A percentile compares a stretch with the other conserved stretches of the same genome.
These are phyloP conservation scores for Dendrocopos noguchii DNA, from an alignment of 2,113 vertebrate species.

Conservation along the genomic window DNA sequence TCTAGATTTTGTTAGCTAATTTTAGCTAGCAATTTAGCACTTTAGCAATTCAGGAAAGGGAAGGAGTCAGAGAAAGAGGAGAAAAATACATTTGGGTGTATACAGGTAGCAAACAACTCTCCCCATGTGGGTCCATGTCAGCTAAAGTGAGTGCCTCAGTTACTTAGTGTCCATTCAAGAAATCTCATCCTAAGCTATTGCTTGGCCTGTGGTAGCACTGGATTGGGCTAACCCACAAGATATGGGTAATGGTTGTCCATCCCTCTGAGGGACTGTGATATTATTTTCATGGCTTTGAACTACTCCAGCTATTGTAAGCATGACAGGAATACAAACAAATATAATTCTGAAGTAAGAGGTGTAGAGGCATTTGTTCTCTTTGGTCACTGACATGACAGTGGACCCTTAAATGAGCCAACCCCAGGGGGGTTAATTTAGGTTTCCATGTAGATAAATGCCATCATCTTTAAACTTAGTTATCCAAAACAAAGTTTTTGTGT, in stretches of 20 bases:
- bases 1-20: not conserved
- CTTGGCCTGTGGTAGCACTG: no score
- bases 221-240: not conserved
- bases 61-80: not conserved
- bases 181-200: fast-evolving
- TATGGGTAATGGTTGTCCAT: fast-evolving
- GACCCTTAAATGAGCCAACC: not conserved
- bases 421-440: not conserved
- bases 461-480: not conserved
- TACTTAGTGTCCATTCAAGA: not conserved
- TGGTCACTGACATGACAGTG: not conserved
- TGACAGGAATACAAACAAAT: not conserved
- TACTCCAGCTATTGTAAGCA: not conserved
- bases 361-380: not conserved
- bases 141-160: not conserved
- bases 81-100: not conserved
- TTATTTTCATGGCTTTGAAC: not conserved
- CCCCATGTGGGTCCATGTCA: not conserved
- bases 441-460: not conserved
- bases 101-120: not conserved
- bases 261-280: not conserved
- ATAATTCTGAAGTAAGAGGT: not conserved
- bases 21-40: not conserved
- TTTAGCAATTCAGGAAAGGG: not conserved
- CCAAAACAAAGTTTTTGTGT: not conserved